Base-by-base conservation (phyloP, 2,888 invertebrate species). In the Callyntrura sp. region DNA sequence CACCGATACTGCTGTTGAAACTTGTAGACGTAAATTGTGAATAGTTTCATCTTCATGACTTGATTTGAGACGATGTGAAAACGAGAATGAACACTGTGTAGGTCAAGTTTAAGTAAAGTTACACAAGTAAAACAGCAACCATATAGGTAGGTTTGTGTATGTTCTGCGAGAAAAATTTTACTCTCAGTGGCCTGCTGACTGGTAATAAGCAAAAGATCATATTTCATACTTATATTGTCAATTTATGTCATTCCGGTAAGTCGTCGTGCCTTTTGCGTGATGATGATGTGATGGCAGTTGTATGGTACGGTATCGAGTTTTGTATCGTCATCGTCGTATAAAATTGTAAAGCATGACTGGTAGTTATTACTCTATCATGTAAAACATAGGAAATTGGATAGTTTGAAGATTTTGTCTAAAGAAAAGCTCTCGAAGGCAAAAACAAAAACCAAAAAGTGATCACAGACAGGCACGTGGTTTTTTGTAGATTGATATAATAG, bases 101-200 rank as follows among this genome's bases (percentile, higher is more conserved):
- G 70, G 70, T 70, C 70, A 70, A 70, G 70, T 70, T 70, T 70
- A 70, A 9, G 14, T 17, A 25, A 6, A 65, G n/a, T n/a, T n/a
- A n/a, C n/a, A n/a, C n/a, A n/a, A n/a, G n/a, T n/a, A n/a, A n/a
- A n/a, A 28, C 65, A 14, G 20, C 20, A 45, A 11, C n/a, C 17
- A 3, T n/a, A 35, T n/a, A 3, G 70, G 45, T 25, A 28, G 6
- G 14, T n/a, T n/a, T n/a, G 12, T 43, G 20, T 17, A 62, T 20
- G 17, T n/a, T n/a, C n/a, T n/a, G n/a, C n/a, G 6, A 45, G 20
- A 17, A 43, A 45, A n/a, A 8, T 43, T 70, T 6, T 45, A 70
- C 14, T 70, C 9, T 12, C 17, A 70, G 23, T 48, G 17, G 20
- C 43, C 73, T 73, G 11, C 1, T 48, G 73, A 48, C 73, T 11